These are phyloP conservation scores for Sakesphorus luctuosus DNA, from an alignment of 2,113 vertebrate genomes.

Conservation along the genomic window DNA sequence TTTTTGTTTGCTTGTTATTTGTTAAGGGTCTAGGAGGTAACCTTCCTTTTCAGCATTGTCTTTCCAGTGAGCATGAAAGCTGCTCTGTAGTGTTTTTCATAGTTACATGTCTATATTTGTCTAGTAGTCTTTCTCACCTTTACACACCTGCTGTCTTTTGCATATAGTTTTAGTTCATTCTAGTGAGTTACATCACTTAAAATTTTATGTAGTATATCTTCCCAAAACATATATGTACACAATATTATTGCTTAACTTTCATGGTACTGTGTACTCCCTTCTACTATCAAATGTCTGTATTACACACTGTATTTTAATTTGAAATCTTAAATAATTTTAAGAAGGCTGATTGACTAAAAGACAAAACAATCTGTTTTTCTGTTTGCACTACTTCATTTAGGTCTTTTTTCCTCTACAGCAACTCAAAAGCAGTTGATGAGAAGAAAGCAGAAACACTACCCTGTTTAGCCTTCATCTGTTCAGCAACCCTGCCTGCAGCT, in stretches of 20 bases:
- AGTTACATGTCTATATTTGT: neutral
- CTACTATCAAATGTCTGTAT: neutral
- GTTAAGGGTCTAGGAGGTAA: neutral
- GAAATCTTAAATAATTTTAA: neutral
- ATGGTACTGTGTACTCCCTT: neutral
- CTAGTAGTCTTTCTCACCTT: neutral
- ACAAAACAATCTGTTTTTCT: neutral
- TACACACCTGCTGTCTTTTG: neutral
- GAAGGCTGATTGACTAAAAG: neutral
- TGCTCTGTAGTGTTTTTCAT: neutral
- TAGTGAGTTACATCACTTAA: neutral
- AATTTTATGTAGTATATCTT: neutral
- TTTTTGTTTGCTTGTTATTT: neutral
- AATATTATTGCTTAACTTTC: neutral
- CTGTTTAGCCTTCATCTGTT: neutral
- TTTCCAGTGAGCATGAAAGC: neutral
- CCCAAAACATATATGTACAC: neutral
- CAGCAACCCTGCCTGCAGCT: neutral
- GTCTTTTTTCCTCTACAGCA: neutral
- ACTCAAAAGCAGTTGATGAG: neutral
- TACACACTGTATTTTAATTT: neutral
- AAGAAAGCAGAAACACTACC: neutral
- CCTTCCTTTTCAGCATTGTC: neutral
- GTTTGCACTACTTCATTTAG: neutral
- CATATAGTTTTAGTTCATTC: neutral